Percentiles rank a stretch among this genome's conserved stretches.
These are phyloP conservation scores for Xanthia togata DNA, from an alignment of 2,888 invertebrate species.

Conservation along the genomic window DNA sequence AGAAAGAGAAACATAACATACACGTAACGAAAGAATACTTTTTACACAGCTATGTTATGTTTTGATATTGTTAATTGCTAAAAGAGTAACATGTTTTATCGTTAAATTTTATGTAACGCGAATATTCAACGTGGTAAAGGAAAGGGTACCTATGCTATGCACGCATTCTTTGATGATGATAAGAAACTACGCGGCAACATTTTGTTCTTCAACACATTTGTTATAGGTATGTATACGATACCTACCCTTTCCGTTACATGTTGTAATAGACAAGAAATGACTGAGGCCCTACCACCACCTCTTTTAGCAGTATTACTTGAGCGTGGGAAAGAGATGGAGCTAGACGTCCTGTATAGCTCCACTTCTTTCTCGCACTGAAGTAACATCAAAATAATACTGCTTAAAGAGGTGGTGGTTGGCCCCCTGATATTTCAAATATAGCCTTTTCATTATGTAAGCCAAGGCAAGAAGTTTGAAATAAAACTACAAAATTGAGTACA, in stretches of 20 bases:
- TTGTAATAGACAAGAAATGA: constrained; percentile 4
- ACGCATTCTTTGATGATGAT: neutral
- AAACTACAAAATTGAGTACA: constrained; percentile 21
- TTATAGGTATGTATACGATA: neutral
- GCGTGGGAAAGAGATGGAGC: no score
- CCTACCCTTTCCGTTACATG: neutral
- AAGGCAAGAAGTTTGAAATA: constrained; percentile 23
- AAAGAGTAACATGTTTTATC: constrained; percentile 15
- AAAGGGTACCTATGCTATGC: constrained; percentile 5
- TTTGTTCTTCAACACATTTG: neutral
- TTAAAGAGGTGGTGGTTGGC: no score
- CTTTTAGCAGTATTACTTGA: no score
- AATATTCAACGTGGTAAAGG: constrained; percentile 5
- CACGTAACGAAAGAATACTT: neutral
- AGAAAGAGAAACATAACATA: neutral
- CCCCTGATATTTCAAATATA: constrained; percentile 19
- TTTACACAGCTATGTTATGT: neutral
- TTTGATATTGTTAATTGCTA: constrained; percentile 16
- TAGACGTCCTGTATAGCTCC: no score
- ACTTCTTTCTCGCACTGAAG: no score
- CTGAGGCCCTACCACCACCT: no score
- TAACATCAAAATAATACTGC: no score
- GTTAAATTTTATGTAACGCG: constrained; percentile 25
- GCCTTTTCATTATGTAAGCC: constrained; percentile 8
- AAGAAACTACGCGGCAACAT: constrained; percentile 8